Percentiles rank a stretch among this genome's conserved stretches.
phyloP scores from a whole-genome alignment of 2,797 vertebrate species.

The Pempheris klunzingeri region DNA sequence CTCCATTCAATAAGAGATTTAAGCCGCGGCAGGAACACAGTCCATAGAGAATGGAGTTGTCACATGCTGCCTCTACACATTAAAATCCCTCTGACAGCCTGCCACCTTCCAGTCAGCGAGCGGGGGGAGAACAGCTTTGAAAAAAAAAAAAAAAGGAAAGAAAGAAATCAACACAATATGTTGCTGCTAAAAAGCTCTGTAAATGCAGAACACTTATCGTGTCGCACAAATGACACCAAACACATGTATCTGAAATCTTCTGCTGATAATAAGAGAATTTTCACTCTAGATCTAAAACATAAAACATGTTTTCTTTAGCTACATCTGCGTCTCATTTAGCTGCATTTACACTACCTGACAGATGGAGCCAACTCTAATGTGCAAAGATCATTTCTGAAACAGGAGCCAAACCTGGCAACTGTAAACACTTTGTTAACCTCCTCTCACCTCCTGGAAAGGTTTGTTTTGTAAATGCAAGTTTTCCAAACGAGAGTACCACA shows the following conservation, averaged over 20 bases:
- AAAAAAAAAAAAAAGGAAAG: slow-evolving; percentile 3
- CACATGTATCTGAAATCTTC: slow-evolving; percentile 15
- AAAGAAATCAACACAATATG: slow-evolving; percentile 46
- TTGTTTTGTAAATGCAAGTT: slow-evolving; percentile 2
- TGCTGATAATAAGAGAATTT: slow-evolving; percentile 12
- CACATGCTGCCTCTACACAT: slow-evolving; percentile 74
- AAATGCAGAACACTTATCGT: slow-evolving; percentile 38
- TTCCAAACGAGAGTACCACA: not conserved
- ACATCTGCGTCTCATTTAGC: slow-evolving; percentile 45
- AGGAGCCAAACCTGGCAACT: slow-evolving; percentile 32
- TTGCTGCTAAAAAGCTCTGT: slow-evolving; percentile 19
- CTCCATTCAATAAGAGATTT: slow-evolving; percentile 76
- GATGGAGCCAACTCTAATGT: slow-evolving; percentile 18
- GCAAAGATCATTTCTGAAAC: slow-evolving; percentile 28
- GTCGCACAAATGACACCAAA: slow-evolving; percentile 28
- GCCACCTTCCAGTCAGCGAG: slow-evolving; percentile 64
- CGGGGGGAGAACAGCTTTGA: slow-evolving; percentile 44
- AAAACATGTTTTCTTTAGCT: slow-evolving; percentile 7
- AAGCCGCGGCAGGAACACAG: slow-evolving; percentile 64
- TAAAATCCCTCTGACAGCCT: slow-evolving; percentile 77
- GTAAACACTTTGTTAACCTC: slow-evolving; percentile 29
- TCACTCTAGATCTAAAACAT: slow-evolving; percentile 8
- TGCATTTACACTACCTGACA: slow-evolving; percentile 24
- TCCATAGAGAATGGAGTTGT: slow-evolving; percentile 77
- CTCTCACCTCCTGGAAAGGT: slow-evolving; percentile 13